phyloP scores from a whole-genome alignment of 2,797 vertebrate species.

The Bradypodion pumilum region DNA sequence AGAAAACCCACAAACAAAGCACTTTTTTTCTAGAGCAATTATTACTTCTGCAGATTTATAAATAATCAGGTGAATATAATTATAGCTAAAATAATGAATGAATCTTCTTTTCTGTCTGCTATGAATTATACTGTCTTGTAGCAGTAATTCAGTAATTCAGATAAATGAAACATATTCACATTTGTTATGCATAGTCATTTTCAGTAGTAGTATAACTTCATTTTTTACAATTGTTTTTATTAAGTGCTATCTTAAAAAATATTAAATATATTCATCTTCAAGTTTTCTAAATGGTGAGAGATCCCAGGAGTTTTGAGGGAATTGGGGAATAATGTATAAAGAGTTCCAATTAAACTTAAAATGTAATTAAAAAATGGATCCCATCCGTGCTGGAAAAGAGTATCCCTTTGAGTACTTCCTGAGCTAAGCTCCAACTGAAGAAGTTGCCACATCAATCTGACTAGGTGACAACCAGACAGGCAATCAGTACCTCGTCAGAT shows the following conservation, averaged over 20 bases:
- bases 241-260: slow-evolving; percentile 51
- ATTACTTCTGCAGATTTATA: slow-evolving; percentile 74
- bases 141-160: slow-evolving; percentile 60
- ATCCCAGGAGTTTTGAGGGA: slow-evolving; percentile 1
- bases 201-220: slow-evolving; percentile 36
- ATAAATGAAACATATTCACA: slow-evolving; percentile 69
- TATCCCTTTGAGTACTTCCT: too few species aligned
- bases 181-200: slow-evolving; percentile 56
- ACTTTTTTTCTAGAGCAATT: slow-evolving; percentile 62
- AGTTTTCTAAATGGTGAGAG: slow-evolving; percentile 33
- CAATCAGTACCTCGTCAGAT: too few species aligned
- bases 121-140: slow-evolving; percentile 67
- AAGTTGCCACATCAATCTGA: too few species aligned
- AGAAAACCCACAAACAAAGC: slow-evolving; percentile 55
- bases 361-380: slow-evolving; percentile 1
- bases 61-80: slow-evolving; percentile 72
- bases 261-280: slow-evolving; percentile 50
- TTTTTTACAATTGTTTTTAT: slow-evolving; percentile 52
- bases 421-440: too few species aligned
- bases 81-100: slow-evolving; percentile 75
- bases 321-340: background rate
- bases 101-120: slow-evolving; percentile 71
- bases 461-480: too few species aligned
- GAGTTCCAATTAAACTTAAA: background rate
- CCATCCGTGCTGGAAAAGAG: background rate